A percentile compares a stretch with the other conserved stretches of the same genome.
phyloP scores from a whole-genome alignment of 1,140 invertebrate genomes.

The Bombus impatiens region DNA sequence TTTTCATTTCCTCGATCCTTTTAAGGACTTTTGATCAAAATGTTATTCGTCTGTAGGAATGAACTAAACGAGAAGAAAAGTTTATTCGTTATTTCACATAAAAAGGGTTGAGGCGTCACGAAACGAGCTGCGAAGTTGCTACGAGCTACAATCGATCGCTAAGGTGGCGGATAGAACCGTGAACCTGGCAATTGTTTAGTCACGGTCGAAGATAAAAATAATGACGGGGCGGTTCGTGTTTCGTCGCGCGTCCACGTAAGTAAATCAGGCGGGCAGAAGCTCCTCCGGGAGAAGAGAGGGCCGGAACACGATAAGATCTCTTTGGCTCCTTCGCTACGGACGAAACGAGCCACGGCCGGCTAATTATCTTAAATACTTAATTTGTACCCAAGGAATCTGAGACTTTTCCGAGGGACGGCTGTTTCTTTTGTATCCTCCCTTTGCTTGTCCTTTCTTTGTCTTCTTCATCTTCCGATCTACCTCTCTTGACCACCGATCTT shows the following conservation, averaged over 20 bases:
- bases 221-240: slow-evolving; percentile 42
- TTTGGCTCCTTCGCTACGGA: slow-evolving; percentile 31
- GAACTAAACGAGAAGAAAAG: too few species aligned
- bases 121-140: neutral
- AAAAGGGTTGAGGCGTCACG: neutral
- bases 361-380: slow-evolving; percentile 77
- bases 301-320: slow-evolving; percentile 37
- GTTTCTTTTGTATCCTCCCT: neutral
- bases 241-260: slow-evolving; percentile 32
- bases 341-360: slow-evolving; percentile 44
- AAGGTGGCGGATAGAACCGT: slow-evolving; percentile 6
- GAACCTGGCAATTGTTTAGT: slow-evolving; percentile 49
- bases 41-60: too few species aligned
- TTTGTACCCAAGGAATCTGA: slow-evolving; percentile 66
- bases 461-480: too few species aligned
- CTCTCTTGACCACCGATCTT: too few species aligned
- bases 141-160: neutral
- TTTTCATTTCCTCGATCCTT: too few species aligned
- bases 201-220: slow-evolving; percentile 56
- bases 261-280: slow-evolving; percentile 51
- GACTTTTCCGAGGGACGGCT: slow-evolving; percentile 34
- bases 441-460: neutral
- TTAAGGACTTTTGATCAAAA: too few species aligned
- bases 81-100: too few species aligned
- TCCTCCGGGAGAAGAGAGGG: neutral